Percentiles rank a stretch among this genome's conserved stretches.
These are phyloP conservation scores for Larimichthys crocea DNA, from an alignment of 2,113 vertebrate species.

Conservation along the genomic window DNA sequence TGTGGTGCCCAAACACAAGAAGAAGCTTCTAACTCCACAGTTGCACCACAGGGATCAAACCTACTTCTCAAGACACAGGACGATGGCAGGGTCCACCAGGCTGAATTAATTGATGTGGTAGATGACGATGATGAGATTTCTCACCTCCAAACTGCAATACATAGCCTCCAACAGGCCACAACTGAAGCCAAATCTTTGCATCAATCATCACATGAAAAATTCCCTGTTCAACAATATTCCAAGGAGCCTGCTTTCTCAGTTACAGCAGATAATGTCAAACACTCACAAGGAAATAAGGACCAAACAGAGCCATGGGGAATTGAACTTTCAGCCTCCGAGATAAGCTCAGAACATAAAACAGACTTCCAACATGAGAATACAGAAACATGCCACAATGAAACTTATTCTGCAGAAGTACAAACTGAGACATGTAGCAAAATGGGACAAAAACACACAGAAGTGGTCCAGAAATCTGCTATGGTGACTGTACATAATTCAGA, in stretches of 20 bases:
- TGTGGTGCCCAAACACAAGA: constrained; percentile 4
- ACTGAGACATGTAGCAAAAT: constrained; percentile 32
- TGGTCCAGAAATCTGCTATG: constrained; percentile 70
- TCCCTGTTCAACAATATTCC: constrained; percentile 32
- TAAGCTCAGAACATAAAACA: constrained; percentile 30
- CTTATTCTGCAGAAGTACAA: constrained; percentile 79
- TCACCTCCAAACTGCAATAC: constrained; percentile 86
- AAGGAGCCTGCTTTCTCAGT: neutral
- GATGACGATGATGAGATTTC: constrained; percentile 59
- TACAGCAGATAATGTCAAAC: neutral
- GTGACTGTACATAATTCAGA: constrained; percentile 76
- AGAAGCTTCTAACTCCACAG: constrained; percentile 46
- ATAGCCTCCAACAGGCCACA: constrained; percentile 83
- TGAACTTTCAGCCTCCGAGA: neutral
- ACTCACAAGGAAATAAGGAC: constrained; percentile 6
- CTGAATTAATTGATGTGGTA: constrained; percentile 51
- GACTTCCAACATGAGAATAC: constrained; percentile 59
- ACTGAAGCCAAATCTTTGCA: constrained; percentile 86
- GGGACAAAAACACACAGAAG: constrained; percentile 57
- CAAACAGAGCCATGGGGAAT: neutral
- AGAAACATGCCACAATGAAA: constrained; percentile 71
- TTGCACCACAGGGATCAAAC: constrained; percentile 28
- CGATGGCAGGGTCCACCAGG: constrained; percentile 44
- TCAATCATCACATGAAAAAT: constrained; percentile 82
- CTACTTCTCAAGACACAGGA: constrained; percentile 25